These are phyloP conservation scores for Torymus tubicola DNA, from an alignment of 2,888 invertebrate species.

Conservation along the genomic window DNA sequence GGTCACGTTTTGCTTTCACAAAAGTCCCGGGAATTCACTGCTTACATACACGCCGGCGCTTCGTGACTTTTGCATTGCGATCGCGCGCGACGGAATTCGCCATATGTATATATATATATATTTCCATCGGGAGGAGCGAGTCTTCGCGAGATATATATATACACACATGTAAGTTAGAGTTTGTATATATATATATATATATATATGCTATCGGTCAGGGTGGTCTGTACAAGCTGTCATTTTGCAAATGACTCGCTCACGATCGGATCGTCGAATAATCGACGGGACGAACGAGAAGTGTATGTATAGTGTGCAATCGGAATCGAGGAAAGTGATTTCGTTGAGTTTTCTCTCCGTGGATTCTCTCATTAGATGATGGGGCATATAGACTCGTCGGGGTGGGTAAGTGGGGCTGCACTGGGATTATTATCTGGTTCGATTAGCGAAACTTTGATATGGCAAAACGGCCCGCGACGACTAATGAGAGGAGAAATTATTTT, in stretches of 20 bases:
- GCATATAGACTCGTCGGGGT: not conserved
- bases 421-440: too few species aligned
- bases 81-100: not conserved
- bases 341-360: not conserved
- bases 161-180: too few species aligned
- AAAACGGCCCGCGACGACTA: too few species aligned
- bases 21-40: conserved; percentile 18
- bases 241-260: conserved; percentile 41
- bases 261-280: conserved; percentile 40
- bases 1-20: conserved; percentile 31
- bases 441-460: too few species aligned
- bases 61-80: conserved; percentile 24
- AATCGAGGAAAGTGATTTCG: conserved; percentile 32
- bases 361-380: not conserved
- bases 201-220: conserved; percentile 13
- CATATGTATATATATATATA: too few species aligned
- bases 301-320: conserved; percentile 33
- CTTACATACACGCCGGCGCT: not conserved
- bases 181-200: too few species aligned
- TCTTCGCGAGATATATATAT: too few species aligned
- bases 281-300: conserved; percentile 11
- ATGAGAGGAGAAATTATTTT: too few species aligned
- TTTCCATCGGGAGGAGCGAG: too few species aligned
- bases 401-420: too few species aligned
- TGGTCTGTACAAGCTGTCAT: conserved; percentile 29